Evolutionary conservation across 2,797 vertebrate genomes (phyloP).

Genomic region (Chloroceryle amazona): DNA sequence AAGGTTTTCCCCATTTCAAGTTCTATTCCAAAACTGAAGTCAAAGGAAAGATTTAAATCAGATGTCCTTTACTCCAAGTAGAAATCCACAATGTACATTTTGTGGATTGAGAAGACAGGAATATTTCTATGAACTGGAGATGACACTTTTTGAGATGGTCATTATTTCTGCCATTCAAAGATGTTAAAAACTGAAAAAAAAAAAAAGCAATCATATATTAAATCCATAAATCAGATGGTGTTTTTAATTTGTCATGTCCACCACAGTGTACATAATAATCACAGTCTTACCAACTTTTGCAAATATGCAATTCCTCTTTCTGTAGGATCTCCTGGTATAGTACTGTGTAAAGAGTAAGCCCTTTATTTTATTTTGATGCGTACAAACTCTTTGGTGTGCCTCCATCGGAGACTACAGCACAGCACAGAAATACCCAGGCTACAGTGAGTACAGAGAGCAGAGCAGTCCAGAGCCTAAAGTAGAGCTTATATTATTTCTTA

Average conservation of each 20-base stretch:
- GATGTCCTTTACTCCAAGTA: not conserved
- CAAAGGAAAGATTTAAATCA: not conserved
- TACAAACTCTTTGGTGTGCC: too few species aligned
- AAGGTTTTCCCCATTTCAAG: not conserved
- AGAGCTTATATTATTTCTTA: fast-evolving
- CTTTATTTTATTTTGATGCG: not conserved
- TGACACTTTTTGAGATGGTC: not conserved
- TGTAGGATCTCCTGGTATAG: not conserved
- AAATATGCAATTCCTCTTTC: not conserved
- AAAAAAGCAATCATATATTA: not conserved
- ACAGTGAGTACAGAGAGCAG: fast-evolving
- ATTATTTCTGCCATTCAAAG: not conserved
- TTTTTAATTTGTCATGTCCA: not conserved
- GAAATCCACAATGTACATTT: not conserved
- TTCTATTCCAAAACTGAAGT: not conserved
- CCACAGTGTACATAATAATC: not conserved
- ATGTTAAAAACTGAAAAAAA: not conserved
- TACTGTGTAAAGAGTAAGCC: not conserved
- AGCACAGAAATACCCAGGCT: not conserved
- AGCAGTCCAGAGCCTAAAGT: not conserved
- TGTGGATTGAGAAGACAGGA: not conserved
- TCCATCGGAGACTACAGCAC: fast-evolving
- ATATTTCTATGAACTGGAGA: not conserved
- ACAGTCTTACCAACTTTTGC: not conserved
- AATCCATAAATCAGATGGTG: not conserved